Evolutionary conservation across 2,113 vertebrate species (phyloP).

Genomic region (Lichenostomus cassidix): DNA sequence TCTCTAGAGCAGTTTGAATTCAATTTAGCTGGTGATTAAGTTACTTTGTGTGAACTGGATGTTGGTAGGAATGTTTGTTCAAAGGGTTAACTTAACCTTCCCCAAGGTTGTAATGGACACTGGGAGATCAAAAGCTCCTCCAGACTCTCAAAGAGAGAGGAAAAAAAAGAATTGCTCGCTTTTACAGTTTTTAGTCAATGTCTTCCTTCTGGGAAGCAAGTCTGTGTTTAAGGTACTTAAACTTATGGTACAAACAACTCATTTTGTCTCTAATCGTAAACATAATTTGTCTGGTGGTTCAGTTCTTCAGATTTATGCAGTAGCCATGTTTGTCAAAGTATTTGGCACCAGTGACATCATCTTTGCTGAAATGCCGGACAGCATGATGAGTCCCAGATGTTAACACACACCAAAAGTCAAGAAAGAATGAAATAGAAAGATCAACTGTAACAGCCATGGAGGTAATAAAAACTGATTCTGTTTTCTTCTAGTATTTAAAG

Average conservation of each 20-base stretch:
- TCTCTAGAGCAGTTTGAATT: constrained; percentile 36
- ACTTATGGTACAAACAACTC: neutral
- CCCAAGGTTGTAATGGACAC: neutral
- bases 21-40: constrained; percentile 28
- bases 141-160: neutral
- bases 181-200: constrained; percentile 10
- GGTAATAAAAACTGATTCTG: neutral
- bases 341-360: constrained; percentile 55
- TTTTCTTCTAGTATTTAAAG: neutral
- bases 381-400: constrained; percentile 62
- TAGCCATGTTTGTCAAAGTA: constrained; percentile 49
- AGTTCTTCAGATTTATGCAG: constrained; percentile 45
- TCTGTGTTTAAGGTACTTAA: neutral
- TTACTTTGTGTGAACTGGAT: constrained; percentile 17
- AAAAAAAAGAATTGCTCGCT: neutral
- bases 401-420: neutral
- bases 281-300: constrained; percentile 19
- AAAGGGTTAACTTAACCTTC: constrained; percentile 57
- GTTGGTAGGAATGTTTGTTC: constrained; percentile 26
- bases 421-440: neutral
- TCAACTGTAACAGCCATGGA: neutral
- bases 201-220: constrained; percentile 21
- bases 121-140: constrained; percentile 46
- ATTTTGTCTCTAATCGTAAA: constrained; percentile 16
- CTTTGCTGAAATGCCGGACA: neutral